Conservation (phyloP, 2,888 invertebrate species). For the Oscheius sp. region DNA sequence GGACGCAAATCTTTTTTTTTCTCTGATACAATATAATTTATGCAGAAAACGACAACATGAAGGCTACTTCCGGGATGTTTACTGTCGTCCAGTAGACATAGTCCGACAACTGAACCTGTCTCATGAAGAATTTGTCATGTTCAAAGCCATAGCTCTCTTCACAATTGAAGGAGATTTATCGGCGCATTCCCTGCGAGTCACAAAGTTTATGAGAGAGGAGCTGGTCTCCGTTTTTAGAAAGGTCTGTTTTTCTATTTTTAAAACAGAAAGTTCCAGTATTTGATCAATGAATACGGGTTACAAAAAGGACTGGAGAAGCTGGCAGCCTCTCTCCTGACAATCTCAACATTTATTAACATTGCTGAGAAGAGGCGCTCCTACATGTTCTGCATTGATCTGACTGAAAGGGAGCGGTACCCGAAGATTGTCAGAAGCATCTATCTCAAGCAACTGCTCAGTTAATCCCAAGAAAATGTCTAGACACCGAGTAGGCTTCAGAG, state of each 20-base stretch:
- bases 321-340: background rate
- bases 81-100: slow-evolving; percentile 48
- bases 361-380: slow-evolving; percentile 2
- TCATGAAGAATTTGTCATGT: slow-evolving; percentile 47
- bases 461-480: background rate
- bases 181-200: background rate
- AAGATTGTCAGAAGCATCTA: background rate
- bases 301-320: slow-evolving; percentile 23
- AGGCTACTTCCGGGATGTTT: slow-evolving; percentile 48
- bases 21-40: slow-evolving; percentile 17
- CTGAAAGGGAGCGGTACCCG: background rate
- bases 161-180: slow-evolving; percentile 1
- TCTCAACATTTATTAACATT: slow-evolving; percentile 3
- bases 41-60: slow-evolving; percentile 31
- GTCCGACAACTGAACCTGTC: slow-evolving; percentile 43
- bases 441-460: background rate
- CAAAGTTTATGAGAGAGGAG: background rate
- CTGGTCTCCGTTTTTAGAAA: background rate
- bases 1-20: slow-evolving; percentile 38
- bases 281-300: slow-evolving; percentile 8
- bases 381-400: background rate
- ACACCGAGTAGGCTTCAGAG: background rate
- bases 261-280: background rate
- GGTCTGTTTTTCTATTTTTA: background rate
- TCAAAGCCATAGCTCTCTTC: slow-evolving; percentile 56